Conservation (phyloP, 1,140 invertebrate genomes). For the Macrobrachium nipponense region DNA sequence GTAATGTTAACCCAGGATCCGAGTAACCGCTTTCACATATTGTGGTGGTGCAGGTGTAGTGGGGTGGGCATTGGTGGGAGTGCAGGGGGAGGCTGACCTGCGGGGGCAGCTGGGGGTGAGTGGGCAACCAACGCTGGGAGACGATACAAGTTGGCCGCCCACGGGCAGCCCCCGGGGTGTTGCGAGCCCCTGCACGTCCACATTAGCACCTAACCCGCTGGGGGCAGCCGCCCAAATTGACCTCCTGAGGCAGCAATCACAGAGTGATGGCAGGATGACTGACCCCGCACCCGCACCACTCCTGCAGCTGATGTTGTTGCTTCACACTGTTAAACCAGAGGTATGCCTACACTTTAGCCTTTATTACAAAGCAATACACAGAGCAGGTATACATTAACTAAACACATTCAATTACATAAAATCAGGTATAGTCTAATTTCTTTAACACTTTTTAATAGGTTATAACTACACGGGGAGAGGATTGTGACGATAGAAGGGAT, state of each 20-base stretch:
- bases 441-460: constrained; percentile 60
- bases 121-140: constrained; percentile 61
- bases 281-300: constrained; percentile 54
- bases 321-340: constrained; percentile 51
- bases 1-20: constrained; percentile 63
- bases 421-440: constrained; percentile 59
- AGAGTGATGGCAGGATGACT: constrained; percentile 46
- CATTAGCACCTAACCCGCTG: constrained; percentile 19
- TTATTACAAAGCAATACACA: constrained; percentile 62
- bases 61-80: constrained; percentile 28
- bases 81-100: constrained; percentile 52
- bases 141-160: constrained; percentile 61
- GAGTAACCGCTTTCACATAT: constrained; percentile 63
- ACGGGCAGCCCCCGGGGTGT: constrained; percentile 51
- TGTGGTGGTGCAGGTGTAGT: constrained; percentile 38
- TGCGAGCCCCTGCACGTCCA: constrained; percentile 32
- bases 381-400: constrained; percentile 62
- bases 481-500: constrained; percentile 61
- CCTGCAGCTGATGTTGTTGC: constrained; percentile 60
- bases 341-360: constrained; percentile 63
- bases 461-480: constrained; percentile 62
- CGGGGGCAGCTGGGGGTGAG: constrained; percentile 59
- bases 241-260: constrained; percentile 15
- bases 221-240: constrained; percentile 41
- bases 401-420: constrained; percentile 63